phyloP scores from a whole-genome alignment of 1,140 invertebrate genomes.

The Euschistus heros region DNA sequence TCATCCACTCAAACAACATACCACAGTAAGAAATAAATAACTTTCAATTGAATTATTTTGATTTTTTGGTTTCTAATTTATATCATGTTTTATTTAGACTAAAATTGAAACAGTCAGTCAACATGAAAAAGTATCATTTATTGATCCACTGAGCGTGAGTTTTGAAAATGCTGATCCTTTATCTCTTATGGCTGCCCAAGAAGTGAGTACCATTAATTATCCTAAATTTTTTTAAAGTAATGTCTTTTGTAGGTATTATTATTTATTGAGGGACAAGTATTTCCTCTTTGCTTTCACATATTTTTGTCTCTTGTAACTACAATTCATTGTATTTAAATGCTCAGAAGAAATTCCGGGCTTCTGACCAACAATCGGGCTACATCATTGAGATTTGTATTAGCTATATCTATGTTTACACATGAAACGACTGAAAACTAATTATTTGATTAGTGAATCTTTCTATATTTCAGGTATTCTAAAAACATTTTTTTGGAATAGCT shows the following conservation, averaged over 20 bases:
- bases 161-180: constrained; percentile 64
- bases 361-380: no score
- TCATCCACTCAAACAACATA: neutral
- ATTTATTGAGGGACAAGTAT: neutral
- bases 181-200: constrained; percentile 49
- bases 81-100: neutral
- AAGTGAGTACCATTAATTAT: constrained; percentile 36
- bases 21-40: neutral
- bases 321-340: constrained; percentile 1
- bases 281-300: neutral
- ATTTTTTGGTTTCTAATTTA: neutral
- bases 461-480: no score
- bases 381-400: no score
- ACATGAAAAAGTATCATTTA: constrained; percentile 4
- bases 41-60: neutral
- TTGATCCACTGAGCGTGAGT: constrained; percentile 47
- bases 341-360: no score
- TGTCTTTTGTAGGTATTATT: neutral
- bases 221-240: neutral
- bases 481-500: no score
- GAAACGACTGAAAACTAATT: no score
- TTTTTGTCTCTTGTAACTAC: neutral
- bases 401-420: no score
- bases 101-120: neutral
- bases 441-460: no score